phyloP scores from a whole-genome alignment of 2,888 invertebrate genomes.

The Drosophila aldrichi region DNA sequence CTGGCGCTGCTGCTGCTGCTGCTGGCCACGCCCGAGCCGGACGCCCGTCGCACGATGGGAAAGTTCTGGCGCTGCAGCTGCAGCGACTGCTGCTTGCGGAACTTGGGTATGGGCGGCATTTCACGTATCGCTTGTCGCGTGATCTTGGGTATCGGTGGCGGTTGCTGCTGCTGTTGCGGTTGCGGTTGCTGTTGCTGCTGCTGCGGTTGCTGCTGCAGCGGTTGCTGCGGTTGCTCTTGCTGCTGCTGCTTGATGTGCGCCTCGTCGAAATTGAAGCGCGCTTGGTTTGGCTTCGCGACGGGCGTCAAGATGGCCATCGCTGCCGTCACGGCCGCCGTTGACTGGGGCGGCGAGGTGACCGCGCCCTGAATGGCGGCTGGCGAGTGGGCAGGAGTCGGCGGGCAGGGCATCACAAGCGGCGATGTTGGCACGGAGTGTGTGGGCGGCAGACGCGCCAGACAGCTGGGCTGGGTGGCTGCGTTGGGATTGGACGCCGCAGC shows the following conservation, averaged over 20 bases:
- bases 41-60: constrained; percentile 90
- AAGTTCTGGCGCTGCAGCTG: constrained; percentile 85
- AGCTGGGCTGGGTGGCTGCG: constrained; percentile 32
- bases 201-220: constrained; percentile 40
- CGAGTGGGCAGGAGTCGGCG: constrained; percentile 85
- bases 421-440: constrained; percentile 90
- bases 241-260: constrained; percentile 55
- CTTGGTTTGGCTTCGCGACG: constrained; percentile 55
- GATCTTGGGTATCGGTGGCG: constrained; percentile 84
- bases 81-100: constrained; percentile 84
- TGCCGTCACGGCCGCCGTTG: constrained; percentile 82
- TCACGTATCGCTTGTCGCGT: constrained; percentile 88
- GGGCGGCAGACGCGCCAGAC: constrained; percentile 53
- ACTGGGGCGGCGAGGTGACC: constrained; percentile 83
- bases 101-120: constrained; percentile 88
- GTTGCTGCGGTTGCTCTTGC: constrained; percentile 36
- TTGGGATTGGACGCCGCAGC: constrained; percentile 38
- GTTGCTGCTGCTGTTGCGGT: neutral
- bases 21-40: constrained; percentile 75
- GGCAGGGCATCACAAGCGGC: constrained; percentile 86
- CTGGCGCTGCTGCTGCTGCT: constrained; percentile 87
- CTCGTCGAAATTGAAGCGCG: constrained; percentile 58
- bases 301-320: constrained; percentile 84
- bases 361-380: constrained; percentile 83
- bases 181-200: constrained; percentile 51